phyloP scores from a whole-genome alignment of 2,888 invertebrate genomes.

The Nasonia oneida region DNA sequence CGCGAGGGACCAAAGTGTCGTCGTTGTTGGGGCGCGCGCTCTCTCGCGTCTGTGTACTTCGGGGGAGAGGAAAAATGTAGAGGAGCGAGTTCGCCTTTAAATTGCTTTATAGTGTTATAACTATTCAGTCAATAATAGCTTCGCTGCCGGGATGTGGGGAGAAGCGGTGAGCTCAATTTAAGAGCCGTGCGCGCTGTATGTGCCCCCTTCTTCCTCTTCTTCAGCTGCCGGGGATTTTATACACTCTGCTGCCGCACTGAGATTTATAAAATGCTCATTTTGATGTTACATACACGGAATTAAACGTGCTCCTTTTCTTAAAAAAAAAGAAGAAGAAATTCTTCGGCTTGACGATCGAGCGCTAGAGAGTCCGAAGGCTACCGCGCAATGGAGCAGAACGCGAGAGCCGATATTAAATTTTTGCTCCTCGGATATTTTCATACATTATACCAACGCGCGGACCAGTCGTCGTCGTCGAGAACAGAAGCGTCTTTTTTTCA shows the following conservation, averaged over 20 bases:
- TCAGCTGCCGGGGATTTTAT: neutral
- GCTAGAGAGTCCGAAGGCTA: conserved; percentile 17
- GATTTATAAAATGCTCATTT: neutral
- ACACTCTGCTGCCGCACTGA: neutral
- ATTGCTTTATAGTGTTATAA: conserved; percentile 61
- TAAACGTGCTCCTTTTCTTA: too few species aligned
- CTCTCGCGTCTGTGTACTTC: neutral
- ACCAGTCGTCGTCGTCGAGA: conserved; percentile 7
- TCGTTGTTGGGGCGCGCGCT: neutral
- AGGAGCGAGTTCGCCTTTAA: conserved; percentile 42
- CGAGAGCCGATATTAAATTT: conserved; percentile 59
- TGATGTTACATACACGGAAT: neutral
- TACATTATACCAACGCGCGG: conserved; percentile 11
- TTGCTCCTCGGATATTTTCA: conserved; percentile 47
- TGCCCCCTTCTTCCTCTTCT: neutral
- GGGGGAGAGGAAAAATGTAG: conserved; percentile 46
- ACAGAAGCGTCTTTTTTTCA: conserved; percentile 56
- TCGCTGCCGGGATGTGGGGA: conserved; percentile 35
- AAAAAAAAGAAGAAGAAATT: neutral
- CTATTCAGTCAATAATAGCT: conserved; percentile 59
- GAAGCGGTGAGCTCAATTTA: neutral
- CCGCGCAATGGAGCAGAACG: conserved; percentile 58
- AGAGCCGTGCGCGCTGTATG: neutral
- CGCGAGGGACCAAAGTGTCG: conserved; percentile 14
- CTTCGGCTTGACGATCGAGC: conserved; percentile 15